Conservation (phyloP, 2,797 vertebrate species). For the Stomatorhinus walkeri region DNA sequence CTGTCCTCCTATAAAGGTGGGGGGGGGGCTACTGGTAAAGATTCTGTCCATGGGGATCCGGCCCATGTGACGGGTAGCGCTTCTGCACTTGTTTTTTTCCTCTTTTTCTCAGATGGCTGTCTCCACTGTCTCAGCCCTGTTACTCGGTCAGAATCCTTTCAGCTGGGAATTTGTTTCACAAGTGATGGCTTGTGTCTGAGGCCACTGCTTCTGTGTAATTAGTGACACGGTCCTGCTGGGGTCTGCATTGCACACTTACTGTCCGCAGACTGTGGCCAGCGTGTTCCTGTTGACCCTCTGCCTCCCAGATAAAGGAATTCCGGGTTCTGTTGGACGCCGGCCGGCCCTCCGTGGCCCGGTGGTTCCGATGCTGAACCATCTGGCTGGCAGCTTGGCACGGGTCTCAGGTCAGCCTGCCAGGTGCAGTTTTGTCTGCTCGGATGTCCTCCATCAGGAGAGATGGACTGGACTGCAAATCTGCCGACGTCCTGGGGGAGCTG, state of each 20-base stretch:
- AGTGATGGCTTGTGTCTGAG: background rate
- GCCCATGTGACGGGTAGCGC: background rate
- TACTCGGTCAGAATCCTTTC: background rate
- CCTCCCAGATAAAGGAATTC: slow-evolving; percentile 7
- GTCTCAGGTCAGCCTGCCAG: slow-evolving; percentile 40
- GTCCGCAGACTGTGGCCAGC: background rate
- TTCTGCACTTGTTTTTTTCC: background rate
- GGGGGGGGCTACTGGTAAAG: background rate
- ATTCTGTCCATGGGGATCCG: background rate
- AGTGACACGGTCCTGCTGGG: background rate
- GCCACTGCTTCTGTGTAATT: background rate
- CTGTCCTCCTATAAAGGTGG: background rate
- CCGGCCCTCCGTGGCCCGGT: slow-evolving; percentile 6
- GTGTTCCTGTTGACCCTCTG: background rate
- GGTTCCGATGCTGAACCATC: slow-evolving; percentile 52
- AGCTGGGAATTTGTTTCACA: background rate
- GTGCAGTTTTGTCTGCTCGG: slow-evolving; percentile 21
- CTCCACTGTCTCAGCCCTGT: background rate
- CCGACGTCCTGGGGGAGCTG: slow-evolving; percentile 19
- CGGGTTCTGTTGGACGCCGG: background rate
- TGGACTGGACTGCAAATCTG: slow-evolving; percentile 17
- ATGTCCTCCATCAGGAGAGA: background rate
- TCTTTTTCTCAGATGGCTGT: background rate
- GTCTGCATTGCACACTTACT: background rate
- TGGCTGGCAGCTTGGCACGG: slow-evolving; percentile 46